A percentile compares a stretch with the other conserved stretches of the same genome.
These are phyloP conservation scores for Odontamblyopus lacepedii DNA, from an alignment of 2,797 vertebrate species.

Conservation along the genomic window DNA sequence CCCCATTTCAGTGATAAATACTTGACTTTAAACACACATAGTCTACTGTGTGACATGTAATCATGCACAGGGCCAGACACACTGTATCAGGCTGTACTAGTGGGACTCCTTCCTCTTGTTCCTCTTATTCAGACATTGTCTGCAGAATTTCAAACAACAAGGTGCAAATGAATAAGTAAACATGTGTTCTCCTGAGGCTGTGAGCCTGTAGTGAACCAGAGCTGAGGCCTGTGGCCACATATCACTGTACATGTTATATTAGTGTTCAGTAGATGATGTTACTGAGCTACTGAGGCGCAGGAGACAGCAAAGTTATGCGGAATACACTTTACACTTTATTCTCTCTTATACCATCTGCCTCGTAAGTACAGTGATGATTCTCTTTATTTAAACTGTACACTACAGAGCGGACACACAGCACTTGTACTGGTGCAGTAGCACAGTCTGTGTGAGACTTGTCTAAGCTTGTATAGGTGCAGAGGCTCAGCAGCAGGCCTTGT, in stretches of 20 bases:
- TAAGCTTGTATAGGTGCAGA: constrained; percentile 52
- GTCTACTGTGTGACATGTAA: constrained; percentile 39
- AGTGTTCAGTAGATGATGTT: constrained; percentile 39
- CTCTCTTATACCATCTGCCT: neutral
- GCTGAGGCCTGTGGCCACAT: constrained; percentile 63
- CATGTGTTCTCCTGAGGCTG: constrained; percentile 71
- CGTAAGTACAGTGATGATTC: neutral
- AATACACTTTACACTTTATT: neutral
- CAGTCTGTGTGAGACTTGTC: constrained; percentile 21
- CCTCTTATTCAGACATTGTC: constrained; percentile 56
- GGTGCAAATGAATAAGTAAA: constrained; percentile 83
- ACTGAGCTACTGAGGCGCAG: too few relatives aligned
- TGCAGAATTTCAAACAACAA: constrained; percentile 74
- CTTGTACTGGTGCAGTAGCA: neutral
- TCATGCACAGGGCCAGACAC: constrained; percentile 48
- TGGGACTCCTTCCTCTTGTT: constrained; percentile 65
- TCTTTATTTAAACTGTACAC: neutral
- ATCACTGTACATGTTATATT: constrained; percentile 55
- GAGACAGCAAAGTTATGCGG: neutral
- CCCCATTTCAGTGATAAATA: constrained; percentile 66
- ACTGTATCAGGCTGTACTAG: constrained; percentile 61
- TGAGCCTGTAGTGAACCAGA: constrained; percentile 71
- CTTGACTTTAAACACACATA: constrained; percentile 60
- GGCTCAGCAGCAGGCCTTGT: constrained; percentile 54
- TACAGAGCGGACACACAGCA: neutral